phyloP scores from a whole-genome alignment of 2,797 vertebrate genomes.

The Dermochelys coriacea region DNA sequence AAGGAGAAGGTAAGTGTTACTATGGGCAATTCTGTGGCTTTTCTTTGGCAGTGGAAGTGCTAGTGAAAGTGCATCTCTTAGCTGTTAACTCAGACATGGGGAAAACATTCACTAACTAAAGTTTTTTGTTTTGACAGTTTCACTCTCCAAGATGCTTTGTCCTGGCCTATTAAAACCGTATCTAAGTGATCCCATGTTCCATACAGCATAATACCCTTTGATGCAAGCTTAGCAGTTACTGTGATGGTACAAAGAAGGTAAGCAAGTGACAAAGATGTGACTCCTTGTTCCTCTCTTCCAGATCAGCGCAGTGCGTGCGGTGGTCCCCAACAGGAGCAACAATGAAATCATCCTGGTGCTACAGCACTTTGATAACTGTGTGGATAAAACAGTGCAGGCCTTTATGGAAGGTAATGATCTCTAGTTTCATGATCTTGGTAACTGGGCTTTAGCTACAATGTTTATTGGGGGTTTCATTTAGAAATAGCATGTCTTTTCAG shows the following conservation, averaged over 20 bases:
- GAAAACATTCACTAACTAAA: background rate
- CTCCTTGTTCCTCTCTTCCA: slow-evolving; percentile 64
- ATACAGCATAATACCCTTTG: background rate
- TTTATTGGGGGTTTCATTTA: accelerated
- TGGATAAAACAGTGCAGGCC: slow-evolving; percentile 94
- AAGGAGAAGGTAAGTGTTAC: slow-evolving; percentile 92
- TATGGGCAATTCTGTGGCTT: background rate
- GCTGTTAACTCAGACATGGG: background rate
- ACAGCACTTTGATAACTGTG: slow-evolving; percentile 96
- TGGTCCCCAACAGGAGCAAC: slow-evolving; percentile 98
- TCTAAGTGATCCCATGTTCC: background rate
- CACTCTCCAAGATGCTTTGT: background rate
- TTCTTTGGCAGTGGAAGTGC: background rate
- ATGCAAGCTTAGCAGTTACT: background rate
- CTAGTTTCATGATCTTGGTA: accelerated
- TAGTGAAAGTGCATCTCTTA: accelerated
- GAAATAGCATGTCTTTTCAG: background rate
- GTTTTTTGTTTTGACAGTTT: background rate
- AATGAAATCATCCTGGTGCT: slow-evolving; percentile 96
- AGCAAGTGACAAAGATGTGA: background rate
- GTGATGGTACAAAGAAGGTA: background rate
- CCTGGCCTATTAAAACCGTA: background rate
- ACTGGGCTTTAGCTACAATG: accelerated
- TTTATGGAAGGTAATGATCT: slow-evolving; percentile 91
- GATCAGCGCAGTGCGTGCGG: slow-evolving; percentile 93